phyloP scores from a whole-genome alignment of 2,888 invertebrate genomes.

The Therioaphis trifolii region DNA sequence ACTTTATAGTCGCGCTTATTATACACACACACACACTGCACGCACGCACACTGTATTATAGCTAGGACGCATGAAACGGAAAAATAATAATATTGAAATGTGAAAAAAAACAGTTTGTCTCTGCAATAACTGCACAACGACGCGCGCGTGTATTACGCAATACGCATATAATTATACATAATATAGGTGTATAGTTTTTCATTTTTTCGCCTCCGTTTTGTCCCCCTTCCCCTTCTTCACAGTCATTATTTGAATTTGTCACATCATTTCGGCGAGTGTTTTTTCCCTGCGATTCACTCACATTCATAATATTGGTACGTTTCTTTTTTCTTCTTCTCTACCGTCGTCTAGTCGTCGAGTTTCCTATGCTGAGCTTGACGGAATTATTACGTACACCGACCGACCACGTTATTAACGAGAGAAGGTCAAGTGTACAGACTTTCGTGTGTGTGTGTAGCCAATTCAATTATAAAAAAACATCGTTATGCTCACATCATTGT shows the following conservation, averaged over 20 bases:
- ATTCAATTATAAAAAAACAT: no score
- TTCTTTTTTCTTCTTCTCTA: background rate
- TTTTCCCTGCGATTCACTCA: no score
- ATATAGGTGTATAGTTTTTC: background rate
- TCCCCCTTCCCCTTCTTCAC: no score
- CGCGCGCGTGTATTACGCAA: no score
- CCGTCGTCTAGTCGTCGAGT: background rate
- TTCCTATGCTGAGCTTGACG: no score
- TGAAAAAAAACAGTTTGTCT: no score
- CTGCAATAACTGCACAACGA: no score
- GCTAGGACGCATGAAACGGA: no score
- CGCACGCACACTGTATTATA: no score
- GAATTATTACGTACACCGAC: background rate
- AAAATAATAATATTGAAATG: no score
- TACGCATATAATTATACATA: background rate
- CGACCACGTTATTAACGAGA: background rate
- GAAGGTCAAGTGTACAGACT: constrained; percentile 9
- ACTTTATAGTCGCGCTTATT: background rate
- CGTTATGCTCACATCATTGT: no score
- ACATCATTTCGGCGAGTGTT: background rate
- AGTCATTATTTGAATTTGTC: constrained; percentile 28
- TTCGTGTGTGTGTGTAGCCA: background rate
- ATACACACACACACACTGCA: background rate
- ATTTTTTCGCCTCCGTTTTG: background rate
- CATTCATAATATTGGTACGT: no score